Evolutionary conservation across 2,797 vertebrate species (phyloP).

Genomic region (Falco cherrug): DNA sequence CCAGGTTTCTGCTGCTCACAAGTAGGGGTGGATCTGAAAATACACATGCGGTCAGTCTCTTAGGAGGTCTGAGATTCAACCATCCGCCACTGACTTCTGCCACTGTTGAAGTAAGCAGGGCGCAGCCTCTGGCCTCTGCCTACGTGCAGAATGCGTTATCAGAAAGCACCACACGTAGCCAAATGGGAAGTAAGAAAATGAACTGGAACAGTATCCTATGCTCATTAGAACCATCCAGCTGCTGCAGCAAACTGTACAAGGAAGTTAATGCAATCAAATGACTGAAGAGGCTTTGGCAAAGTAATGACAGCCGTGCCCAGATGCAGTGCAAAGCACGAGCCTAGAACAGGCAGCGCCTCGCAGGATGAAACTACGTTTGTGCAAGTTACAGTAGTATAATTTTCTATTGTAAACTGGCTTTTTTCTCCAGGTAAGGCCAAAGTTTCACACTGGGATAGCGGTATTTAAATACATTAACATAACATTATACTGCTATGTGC

Average conservation of each 20-base stretch:
- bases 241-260: neutral
- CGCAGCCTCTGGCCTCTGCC: neutral
- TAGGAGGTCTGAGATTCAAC: neutral
- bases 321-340: accelerated
- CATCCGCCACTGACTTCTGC: neutral
- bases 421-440: neutral
- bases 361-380: neutral
- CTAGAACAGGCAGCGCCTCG: neutral
- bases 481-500: neutral
- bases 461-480: neutral
- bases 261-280: neutral
- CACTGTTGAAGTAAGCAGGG: neutral
- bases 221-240: neutral
- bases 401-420: neutral
- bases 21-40: neutral
- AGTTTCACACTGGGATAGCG: neutral
- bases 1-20: neutral
- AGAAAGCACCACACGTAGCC: neutral
- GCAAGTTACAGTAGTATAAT: neutral
- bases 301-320: neutral
- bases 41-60: neutral
- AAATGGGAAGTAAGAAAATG: neutral
- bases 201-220: neutral
- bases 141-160: neutral
- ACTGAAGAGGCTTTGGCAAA: neutral